Percentiles rank a stretch among this genome's conserved stretches.
Conservation (phyloP, 1,140 invertebrate genomes). For the Ceratina australensis region DNA sequence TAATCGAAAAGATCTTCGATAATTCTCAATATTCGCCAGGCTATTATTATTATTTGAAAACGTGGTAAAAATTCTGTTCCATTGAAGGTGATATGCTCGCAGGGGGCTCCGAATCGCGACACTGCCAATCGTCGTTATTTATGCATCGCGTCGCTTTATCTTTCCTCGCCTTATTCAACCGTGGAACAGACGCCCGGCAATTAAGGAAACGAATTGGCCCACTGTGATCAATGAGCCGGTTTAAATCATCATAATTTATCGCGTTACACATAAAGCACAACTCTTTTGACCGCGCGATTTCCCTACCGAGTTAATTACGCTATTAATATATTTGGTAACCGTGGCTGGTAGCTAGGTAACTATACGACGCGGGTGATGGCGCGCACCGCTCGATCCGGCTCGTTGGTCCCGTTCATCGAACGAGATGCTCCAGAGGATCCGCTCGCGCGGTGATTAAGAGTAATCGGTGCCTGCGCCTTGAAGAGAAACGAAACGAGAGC, state of each 20-base stretch:
- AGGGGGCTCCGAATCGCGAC: not conserved
- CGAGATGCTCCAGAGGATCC: not conserved
- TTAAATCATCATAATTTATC: constrained; percentile 44
- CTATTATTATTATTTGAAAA: too few relatives aligned
- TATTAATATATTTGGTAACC: constrained; percentile 36
- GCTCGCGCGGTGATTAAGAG: not conserved
- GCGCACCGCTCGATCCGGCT: not conserved
- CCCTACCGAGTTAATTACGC: constrained; percentile 23
- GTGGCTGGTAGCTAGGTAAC: not conserved
- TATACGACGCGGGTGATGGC: too few relatives aligned
- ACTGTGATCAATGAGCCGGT: constrained; percentile 31
- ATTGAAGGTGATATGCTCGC: not conserved
- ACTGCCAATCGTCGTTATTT: constrained; percentile 11
- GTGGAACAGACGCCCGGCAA: constrained; percentile 16
- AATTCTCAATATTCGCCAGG: too few relatives aligned
- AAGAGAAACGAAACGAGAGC: not conserved
- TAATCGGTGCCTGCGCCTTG: not conserved
- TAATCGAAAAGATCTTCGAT: too few relatives aligned
- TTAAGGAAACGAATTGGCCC: constrained; percentile 43
- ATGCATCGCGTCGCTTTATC: constrained; percentile 21
- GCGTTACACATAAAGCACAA: constrained; percentile 13
- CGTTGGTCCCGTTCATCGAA: not conserved
- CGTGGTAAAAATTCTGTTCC: too few relatives aligned
- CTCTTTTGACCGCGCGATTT: constrained; percentile 13
- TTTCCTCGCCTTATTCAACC: constrained; percentile 13